Conservation (phyloP, 2,797 vertebrate genomes). For the Oceanodroma leucorhoa region DNA sequence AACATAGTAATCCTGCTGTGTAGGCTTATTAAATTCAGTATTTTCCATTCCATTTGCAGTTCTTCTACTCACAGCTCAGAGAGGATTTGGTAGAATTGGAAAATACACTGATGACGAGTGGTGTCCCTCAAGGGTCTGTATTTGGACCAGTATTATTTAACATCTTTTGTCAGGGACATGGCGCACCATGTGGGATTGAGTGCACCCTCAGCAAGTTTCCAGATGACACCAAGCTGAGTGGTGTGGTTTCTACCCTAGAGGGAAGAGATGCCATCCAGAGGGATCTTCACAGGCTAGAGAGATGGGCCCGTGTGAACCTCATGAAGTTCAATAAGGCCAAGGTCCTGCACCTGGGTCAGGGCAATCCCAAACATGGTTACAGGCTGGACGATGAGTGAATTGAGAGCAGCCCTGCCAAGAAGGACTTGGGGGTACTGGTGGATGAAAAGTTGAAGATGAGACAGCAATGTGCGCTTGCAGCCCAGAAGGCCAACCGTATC, state of each 20-base stretch:
- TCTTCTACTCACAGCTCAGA: neutral
- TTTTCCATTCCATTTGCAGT: neutral
- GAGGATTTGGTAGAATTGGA: neutral
- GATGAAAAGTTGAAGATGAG: neutral
- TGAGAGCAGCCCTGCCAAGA: neutral
- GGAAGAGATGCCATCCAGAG: too few relatives aligned
- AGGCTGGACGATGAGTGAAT: too few relatives aligned
- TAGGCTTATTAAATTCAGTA: neutral
- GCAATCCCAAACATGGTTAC: too few relatives aligned
- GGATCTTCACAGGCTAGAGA: too few relatives aligned
- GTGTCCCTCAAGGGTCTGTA: fast-evolving
- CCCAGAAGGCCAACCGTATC: neutral
- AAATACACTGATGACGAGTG: fast-evolving
- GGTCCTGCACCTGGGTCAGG: too few relatives aligned
- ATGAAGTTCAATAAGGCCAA: too few relatives aligned
- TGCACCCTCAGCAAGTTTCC: neutral
- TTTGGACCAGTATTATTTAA: neutral
- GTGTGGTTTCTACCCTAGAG: neutral
- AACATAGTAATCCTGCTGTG: neutral
- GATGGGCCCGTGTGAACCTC: too few relatives aligned
- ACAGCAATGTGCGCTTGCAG: fast-evolving
- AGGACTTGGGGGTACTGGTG: neutral
- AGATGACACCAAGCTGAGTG: neutral
- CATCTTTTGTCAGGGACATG: fast-evolving
- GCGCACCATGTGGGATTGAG: neutral